Conservation (phyloP, 2,888 invertebrate genomes). For the Callinectes sapidus region DNA sequence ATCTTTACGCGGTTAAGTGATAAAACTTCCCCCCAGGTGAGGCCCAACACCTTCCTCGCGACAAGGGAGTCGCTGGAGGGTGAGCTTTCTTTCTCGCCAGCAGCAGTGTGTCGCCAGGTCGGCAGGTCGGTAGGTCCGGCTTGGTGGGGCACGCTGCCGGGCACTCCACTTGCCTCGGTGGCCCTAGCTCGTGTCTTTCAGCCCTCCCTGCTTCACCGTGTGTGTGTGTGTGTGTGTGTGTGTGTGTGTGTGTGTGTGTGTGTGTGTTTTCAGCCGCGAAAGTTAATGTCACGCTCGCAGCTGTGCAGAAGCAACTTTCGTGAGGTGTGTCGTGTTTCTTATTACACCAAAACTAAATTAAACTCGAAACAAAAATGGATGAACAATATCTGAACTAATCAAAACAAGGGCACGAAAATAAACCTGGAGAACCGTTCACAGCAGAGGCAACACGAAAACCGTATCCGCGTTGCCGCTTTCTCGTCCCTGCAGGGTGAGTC, state of each 20-base stretch:
- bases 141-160: neutral
- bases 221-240: too few species aligned
- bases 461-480: neutral
- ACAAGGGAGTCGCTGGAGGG: neutral
- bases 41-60: neutral
- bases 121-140: conserved; percentile 4
- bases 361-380: neutral
- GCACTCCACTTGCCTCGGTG: neutral
- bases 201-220: neutral
- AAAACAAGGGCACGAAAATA: neutral
- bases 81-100: neutral
- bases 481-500: neutral
- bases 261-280: neutral
- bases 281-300: neutral
- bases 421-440: neutral
- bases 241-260: neutral
- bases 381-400: neutral
- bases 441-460: neutral
- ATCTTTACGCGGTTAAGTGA: neutral
- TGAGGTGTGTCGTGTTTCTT: neutral
- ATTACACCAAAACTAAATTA: neutral
- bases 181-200: neutral
- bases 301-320: neutral
- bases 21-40: neutral
- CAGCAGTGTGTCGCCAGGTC: neutral